These are phyloP conservation scores for Dendrolimus pini DNA, from an alignment of 2,888 invertebrate species.

Conservation along the genomic window DNA sequence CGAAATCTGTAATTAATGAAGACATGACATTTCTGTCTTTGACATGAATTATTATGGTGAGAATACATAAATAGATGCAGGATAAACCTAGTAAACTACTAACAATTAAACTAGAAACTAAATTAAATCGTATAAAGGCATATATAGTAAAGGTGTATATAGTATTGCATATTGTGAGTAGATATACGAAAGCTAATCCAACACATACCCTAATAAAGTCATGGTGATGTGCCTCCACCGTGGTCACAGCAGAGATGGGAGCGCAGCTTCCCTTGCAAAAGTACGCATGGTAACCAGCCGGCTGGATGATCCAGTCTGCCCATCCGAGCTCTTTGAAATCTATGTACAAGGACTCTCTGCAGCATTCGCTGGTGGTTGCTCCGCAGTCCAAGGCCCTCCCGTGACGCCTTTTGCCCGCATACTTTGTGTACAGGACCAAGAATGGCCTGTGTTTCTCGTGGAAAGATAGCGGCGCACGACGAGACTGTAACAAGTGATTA, in stretches of 20 bases:
- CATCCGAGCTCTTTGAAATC: slow-evolving; percentile 91
- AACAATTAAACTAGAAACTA: no score
- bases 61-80: no score
- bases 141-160: no score
- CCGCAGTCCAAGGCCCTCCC: slow-evolving; percentile 82
- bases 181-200: background rate
- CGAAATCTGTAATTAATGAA: no score
- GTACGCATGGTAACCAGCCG: slow-evolving; percentile 89
- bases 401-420: slow-evolving; percentile 79
- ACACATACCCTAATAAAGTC: slow-evolving; percentile 83
- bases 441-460: slow-evolving; percentile 84
- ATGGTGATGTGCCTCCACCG: slow-evolving; percentile 78
- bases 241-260: slow-evolving; percentile 82
- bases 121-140: no score
- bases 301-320: slow-evolving; percentile 92
- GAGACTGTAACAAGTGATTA: slow-evolving; percentile 49
- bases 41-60: no score
- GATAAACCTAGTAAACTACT: no score
- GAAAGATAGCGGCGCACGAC: slow-evolving; percentile 81
- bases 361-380: slow-evolving; percentile 83
- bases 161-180: no score
- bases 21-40: no score
- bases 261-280: slow-evolving; percentile 90
- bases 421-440: slow-evolving; percentile 86
- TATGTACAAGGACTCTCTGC: slow-evolving; percentile 88